These are phyloP conservation scores for Acrobeloides nanus DNA, from an alignment of 2,888 invertebrate genomes.

Conservation along the genomic window DNA sequence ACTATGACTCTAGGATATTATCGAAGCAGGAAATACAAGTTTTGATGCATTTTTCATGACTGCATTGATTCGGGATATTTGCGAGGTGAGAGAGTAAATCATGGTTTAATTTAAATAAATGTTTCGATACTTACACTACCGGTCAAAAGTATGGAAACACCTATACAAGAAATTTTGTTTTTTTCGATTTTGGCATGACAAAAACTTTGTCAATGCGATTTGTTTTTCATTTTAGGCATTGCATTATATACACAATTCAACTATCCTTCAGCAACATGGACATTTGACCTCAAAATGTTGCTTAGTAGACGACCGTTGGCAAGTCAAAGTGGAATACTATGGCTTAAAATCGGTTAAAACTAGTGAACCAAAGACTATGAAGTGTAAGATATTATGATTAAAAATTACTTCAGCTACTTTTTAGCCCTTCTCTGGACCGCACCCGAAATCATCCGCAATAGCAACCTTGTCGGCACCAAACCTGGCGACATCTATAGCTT, in stretches of 20 bases:
- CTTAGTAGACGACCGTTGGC: slow-evolving; percentile 26
- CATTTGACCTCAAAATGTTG: slow-evolving; percentile 8
- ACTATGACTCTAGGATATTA: slow-evolving; percentile 1
- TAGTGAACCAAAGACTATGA: too few relatives aligned
- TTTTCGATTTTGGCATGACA: not conserved
- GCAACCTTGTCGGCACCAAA: slow-evolving; percentile 6
- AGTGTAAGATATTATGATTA: too few relatives aligned
- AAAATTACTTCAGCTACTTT: too few relatives aligned
- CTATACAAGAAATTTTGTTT: too few relatives aligned
- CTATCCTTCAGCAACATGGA: slow-evolving; percentile 12
- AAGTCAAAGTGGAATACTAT: too few relatives aligned
- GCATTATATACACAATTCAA: slow-evolving; percentile 12
- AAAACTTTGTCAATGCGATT: not conserved
- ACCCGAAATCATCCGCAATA: slow-evolving; percentile 32
- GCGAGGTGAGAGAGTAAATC: slow-evolving; percentile 8
- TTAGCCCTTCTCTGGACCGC: slow-evolving; percentile 29
- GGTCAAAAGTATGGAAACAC: too few relatives aligned
- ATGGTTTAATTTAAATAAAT: too few relatives aligned
- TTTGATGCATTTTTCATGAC: slow-evolving; percentile 1
- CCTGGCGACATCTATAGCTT: slow-evolving; percentile 8
- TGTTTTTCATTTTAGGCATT: slow-evolving; percentile 6
- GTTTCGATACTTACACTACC: too few relatives aligned
- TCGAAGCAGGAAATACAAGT: slow-evolving; percentile 1
- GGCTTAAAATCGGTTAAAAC: too few relatives aligned
- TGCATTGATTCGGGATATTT: slow-evolving; percentile 5